These are phyloP conservation scores for Coecobrya sp. DNA, from an alignment of 2,888 invertebrate species.

Conservation along the genomic window DNA sequence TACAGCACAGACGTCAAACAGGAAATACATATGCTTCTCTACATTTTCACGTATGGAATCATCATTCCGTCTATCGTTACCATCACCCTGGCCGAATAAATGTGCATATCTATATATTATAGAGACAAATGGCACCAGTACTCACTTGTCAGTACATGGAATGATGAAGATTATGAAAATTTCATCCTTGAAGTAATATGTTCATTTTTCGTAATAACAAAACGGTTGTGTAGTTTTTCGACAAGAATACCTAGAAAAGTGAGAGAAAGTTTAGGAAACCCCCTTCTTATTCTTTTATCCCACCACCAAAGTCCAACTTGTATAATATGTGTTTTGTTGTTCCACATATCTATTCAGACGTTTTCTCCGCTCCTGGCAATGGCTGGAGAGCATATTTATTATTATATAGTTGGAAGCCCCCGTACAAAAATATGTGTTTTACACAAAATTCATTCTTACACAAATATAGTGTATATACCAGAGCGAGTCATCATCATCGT, in stretches of 20 bases:
- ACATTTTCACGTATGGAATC: not conserved
- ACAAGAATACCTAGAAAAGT: constrained; percentile 7
- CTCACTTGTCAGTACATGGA: constrained; percentile 12
- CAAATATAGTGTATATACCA: constrained; percentile 34
- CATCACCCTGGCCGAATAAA: not conserved
- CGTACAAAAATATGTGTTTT: not conserved
- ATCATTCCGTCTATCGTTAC: not conserved
- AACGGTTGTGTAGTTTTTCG: not conserved
- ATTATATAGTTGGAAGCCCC: constrained; percentile 15
- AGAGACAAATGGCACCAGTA: not conserved
- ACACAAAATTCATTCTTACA: constrained; percentile 7
- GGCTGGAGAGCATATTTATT: not conserved
- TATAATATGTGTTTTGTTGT: constrained; percentile 12
- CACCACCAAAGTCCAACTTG: not conserved
- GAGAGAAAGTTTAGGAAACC: constrained; percentile 45
- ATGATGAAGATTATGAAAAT: constrained; percentile 58
- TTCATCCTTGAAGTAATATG: constrained; percentile 76
- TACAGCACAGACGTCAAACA: constrained; percentile 23
- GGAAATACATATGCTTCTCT: constrained; percentile 33
- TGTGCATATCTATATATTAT: not conserved
- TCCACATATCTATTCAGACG: not conserved
- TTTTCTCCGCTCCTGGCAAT: constrained; percentile 6
- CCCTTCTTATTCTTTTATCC: constrained; percentile 9
- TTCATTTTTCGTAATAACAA: constrained; percentile 61
- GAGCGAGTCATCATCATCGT: constrained; percentile 21